phyloP scores from a whole-genome alignment of 2,888 invertebrate genomes.

The Formica aserva region DNA sequence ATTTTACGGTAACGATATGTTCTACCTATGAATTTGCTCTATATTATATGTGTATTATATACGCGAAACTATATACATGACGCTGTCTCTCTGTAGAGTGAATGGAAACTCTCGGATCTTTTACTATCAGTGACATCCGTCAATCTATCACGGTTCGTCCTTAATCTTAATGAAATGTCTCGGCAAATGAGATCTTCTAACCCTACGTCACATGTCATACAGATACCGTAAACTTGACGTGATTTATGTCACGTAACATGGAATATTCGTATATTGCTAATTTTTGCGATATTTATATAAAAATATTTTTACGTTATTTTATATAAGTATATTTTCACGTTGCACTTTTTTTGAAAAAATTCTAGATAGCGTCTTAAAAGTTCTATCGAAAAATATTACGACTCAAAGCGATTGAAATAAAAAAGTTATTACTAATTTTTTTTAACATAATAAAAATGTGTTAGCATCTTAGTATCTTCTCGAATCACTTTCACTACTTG shows the following conservation, averaged over 20 bases:
- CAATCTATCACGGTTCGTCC: slow-evolving; percentile 41
- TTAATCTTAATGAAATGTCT: slow-evolving; percentile 33
- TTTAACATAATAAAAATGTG: background rate
- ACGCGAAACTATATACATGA: slow-evolving; percentile 1
- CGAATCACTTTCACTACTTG: background rate
- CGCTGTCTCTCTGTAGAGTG: slow-evolving; percentile 13
- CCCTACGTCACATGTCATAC: slow-evolving; percentile 1
- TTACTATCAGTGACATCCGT: slow-evolving; percentile 28
- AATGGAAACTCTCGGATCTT: slow-evolving; percentile 34
- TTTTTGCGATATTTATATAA: background rate
- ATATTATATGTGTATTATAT: slow-evolving; percentile 1
- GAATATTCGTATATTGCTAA: background rate
- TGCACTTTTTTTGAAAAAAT: background rate
- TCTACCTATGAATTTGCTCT: background rate
- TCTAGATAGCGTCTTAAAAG: background rate
- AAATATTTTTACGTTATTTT: background rate
- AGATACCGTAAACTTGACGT: slow-evolving; percentile 2
- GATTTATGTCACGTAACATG: background rate
- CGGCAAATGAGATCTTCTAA: slow-evolving; percentile 33
- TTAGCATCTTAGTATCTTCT: background rate
- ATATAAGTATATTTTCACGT: background rate
- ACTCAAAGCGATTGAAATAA: background rate
- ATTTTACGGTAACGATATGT: background rate
- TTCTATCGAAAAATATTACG: background rate
- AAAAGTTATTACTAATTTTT: background rate